Percentiles rank a stretch among this genome's conserved stretches.
Evolutionary conservation across 2,888 invertebrate species (phyloP).

Genomic region (Acronicta psi): DNA sequence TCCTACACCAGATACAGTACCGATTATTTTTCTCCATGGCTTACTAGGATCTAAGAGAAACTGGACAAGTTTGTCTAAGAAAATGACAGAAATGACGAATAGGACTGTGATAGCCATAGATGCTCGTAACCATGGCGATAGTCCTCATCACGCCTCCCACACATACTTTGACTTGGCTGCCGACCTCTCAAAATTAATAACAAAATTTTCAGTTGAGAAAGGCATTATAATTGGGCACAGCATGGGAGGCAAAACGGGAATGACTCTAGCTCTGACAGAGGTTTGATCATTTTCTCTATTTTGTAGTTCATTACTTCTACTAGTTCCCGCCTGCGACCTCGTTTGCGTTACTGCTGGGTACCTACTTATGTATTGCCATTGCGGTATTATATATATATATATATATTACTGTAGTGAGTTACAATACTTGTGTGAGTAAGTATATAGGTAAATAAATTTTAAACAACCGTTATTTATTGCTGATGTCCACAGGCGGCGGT

Average conservation of each 20-base stretch:
- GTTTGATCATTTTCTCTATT: constrained; percentile 41
- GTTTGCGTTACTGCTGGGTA: too few species aligned
- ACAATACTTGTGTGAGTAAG: too few species aligned
- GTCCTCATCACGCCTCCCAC: constrained; percentile 90
- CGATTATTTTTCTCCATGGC: constrained; percentile 93
- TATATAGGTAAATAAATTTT: too few species aligned
- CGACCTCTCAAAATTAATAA: constrained; percentile 31
- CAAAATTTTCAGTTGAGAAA: constrained; percentile 54
- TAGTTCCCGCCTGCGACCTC: too few species aligned
- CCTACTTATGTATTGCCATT: too few species aligned
- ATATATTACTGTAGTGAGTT: too few species aligned
- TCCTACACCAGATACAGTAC: constrained; percentile 18
- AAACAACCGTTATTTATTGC: too few species aligned
- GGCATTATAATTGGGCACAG: constrained; percentile 94
- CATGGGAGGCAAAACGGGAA: constrained; percentile 97
- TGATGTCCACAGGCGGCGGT: too few species aligned
- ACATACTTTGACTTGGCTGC: constrained; percentile 34
- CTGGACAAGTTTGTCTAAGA: constrained; percentile 94
- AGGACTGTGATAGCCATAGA: constrained; percentile 94
- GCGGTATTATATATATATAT: too few species aligned
- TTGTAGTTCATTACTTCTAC: too few species aligned
- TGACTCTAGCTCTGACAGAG: constrained; percentile 92
- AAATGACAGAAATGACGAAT: constrained; percentile 89
- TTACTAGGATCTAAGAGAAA: constrained; percentile 96
- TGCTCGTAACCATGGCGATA: constrained; percentile 97